Evolutionary conservation across 2,113 vertebrate genomes (phyloP).

Genomic region (Columba janthina): DNA sequence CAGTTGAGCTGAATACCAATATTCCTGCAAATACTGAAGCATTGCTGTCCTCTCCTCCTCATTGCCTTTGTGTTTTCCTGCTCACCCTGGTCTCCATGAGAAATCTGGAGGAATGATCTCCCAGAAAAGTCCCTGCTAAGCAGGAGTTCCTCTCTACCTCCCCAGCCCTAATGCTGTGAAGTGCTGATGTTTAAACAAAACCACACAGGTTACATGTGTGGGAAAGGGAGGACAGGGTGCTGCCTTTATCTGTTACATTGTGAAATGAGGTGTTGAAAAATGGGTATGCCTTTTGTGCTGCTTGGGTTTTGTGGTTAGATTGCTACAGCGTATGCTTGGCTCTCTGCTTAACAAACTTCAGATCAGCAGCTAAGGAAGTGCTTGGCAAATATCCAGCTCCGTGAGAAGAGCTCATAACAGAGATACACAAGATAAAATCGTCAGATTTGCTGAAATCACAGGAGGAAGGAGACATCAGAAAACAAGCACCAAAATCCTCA

Average conservation of each 20-base stretch:
- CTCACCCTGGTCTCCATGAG: accelerated
- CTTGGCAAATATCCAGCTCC: background rate
- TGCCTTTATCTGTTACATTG: background rate
- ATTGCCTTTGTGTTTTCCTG: background rate
- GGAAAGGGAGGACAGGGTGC: background rate
- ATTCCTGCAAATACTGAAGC: background rate
- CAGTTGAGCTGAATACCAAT: background rate
- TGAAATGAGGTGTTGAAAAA: background rate
- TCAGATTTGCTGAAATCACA: background rate
- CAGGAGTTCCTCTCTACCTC: background rate
- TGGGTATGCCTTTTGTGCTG: background rate
- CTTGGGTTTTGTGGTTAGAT: background rate
- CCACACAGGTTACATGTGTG: accelerated
- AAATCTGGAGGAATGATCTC: background rate
- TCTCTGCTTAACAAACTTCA: background rate
- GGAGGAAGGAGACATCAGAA: background rate
- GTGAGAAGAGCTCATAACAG: too few species aligned
- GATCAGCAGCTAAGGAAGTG: background rate
- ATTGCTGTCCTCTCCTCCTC: background rate
- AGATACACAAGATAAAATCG: too few species aligned
- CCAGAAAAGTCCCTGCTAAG: background rate
- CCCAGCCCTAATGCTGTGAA: accelerated
- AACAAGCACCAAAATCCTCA: background rate
- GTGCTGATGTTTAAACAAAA: background rate
- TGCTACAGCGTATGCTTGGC: accelerated